These are phyloP conservation scores for Drosophila yakuba DNA, from an alignment of 1,140 invertebrate genomes.

Conservation along the genomic window DNA sequence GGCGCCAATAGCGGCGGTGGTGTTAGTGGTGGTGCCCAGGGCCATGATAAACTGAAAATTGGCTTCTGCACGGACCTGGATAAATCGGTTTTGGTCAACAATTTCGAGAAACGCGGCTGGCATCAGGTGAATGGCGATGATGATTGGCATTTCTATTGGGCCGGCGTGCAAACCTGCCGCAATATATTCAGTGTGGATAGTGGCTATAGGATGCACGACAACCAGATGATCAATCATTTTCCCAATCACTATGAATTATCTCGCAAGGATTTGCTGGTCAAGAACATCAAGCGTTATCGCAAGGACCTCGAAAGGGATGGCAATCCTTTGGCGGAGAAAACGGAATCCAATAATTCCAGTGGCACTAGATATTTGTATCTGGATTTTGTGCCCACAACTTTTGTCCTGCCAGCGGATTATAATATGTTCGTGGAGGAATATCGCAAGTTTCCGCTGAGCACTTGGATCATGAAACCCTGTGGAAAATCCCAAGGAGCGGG, in stretches of 20 bases:
- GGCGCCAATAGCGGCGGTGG: constrained; percentile 11
- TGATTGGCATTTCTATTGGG: constrained; percentile 99
- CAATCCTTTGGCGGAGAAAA: constrained; percentile 92
- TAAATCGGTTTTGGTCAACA: constrained; percentile 96
- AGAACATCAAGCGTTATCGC: constrained; percentile 97
- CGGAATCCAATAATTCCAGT: constrained; percentile 88
- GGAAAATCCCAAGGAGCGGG: constrained; percentile 95
- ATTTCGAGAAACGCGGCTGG: constrained; percentile 97
- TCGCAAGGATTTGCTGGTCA: constrained; percentile 96
- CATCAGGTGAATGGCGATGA: constrained; percentile 95
- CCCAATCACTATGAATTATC: constrained; percentile 98
- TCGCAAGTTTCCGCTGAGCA: constrained; percentile 94
- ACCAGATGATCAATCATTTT: constrained; percentile 96
- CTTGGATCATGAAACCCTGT: constrained; percentile 99
- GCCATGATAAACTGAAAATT: constrained; percentile 87
- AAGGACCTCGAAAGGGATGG: constrained; percentile 96
- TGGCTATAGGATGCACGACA: constrained; percentile 95
- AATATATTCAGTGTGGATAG: constrained; percentile 96
- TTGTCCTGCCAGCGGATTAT: constrained; percentile 96
- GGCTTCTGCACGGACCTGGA: constrained; percentile 96
- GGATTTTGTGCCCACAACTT: constrained; percentile 97
- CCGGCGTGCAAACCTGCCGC: constrained; percentile 94
- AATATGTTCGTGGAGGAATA: constrained; percentile 99
- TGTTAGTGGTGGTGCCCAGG: constrained; percentile 14
- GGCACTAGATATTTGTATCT: constrained; percentile 91